Conservation (phyloP, 2,113 vertebrate genomes). For the Diphyllodes magnificus region DNA sequence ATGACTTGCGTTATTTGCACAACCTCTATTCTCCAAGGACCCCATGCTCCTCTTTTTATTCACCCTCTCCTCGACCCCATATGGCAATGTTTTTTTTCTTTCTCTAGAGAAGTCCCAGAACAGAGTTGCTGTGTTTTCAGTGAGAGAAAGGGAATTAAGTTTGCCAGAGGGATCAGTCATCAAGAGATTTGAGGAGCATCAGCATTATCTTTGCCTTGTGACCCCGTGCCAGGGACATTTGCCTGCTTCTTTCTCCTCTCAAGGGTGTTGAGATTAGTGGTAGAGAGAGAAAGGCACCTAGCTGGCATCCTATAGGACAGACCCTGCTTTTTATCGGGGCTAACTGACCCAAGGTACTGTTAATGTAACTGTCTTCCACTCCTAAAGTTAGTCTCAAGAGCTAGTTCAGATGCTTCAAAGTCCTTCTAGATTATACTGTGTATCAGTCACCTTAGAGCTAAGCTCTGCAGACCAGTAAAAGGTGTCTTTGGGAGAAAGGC, state of each 20-base stretch:
- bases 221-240: not conserved
- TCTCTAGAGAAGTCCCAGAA: not conserved
- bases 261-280: not conserved
- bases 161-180: not conserved
- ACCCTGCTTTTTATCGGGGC: not conserved
- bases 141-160: not conserved
- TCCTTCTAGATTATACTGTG: not conserved
- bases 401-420: not conserved
- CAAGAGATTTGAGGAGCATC: not conserved
- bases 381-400: not conserved
- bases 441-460: not conserved
- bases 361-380: not conserved
- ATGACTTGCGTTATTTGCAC: not conserved
- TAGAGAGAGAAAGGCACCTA: not conserved
- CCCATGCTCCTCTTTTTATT: not conserved
- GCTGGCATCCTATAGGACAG: not conserved
- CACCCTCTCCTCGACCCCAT: not conserved
- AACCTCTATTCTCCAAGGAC: not conserved
- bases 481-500: not conserved
- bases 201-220: not conserved
- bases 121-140: not conserved
- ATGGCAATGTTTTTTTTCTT: not conserved
- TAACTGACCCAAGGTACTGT: not conserved
- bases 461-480: not conserved
- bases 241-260: not conserved